Conservation (phyloP, 1,140 invertebrate genomes). For the Wiebesia pumilae region DNA sequence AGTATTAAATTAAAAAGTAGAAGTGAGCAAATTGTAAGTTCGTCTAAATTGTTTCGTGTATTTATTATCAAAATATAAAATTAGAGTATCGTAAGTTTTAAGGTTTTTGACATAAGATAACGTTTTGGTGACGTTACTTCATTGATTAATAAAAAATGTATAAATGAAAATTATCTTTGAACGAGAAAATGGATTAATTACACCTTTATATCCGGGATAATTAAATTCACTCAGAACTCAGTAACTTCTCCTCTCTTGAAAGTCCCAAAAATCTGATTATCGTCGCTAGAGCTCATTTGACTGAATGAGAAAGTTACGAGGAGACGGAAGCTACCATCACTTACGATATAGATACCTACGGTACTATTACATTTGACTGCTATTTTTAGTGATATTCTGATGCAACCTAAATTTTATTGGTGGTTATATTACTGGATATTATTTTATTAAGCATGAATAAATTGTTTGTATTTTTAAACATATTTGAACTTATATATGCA, state of each 20-base stretch:
- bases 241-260: constrained; percentile 40
- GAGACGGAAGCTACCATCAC: constrained; percentile 47
- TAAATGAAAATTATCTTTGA: constrained; percentile 15
- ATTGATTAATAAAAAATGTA: not conserved
- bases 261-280: constrained; percentile 33
- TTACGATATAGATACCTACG: constrained; percentile 54
- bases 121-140: not conserved
- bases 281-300: constrained; percentile 41
- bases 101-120: not conserved
- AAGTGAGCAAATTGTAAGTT: no score
- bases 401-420: no score
- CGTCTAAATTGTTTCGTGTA: no score
- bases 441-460: no score
- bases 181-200: constrained; percentile 41
- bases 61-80: no score
- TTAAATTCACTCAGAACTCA: constrained; percentile 38
- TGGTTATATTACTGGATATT: no score
- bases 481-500: no score
- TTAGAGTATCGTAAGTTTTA: no score
- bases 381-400: no score
- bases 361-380: constrained; percentile 12
- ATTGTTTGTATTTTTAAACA: no score
- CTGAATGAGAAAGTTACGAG: constrained; percentile 48
- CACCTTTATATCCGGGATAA: constrained; percentile 33
- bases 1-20: no score